Evolutionary conservation across 2,113 vertebrate species (phyloP).

Genomic region (Bubo bubo): DNA sequence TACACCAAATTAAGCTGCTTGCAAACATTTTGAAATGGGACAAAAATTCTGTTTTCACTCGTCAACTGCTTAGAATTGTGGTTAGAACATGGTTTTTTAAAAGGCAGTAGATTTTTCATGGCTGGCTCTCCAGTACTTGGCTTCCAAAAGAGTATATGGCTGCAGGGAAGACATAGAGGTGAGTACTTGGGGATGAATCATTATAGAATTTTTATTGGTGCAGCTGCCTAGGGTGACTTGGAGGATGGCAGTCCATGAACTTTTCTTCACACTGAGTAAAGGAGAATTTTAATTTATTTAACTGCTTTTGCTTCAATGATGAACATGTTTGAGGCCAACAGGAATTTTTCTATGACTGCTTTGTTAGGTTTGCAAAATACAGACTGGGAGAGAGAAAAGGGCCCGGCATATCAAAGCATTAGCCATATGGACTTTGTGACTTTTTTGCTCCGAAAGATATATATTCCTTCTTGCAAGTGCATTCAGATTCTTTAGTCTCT

Average conservation of each 20-base stretch:
- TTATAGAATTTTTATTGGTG: not conserved
- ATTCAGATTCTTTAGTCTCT: not conserved
- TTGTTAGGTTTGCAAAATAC: not conserved
- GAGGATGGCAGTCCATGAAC: not conserved
- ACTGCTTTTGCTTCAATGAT: not conserved
- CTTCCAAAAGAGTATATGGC: not conserved
- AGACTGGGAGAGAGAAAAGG: not conserved
- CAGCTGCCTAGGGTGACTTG: not conserved
- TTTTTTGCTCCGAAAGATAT: not conserved
- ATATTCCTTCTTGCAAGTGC: rapidly evolving
- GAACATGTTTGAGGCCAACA: not conserved
- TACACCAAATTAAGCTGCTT: not conserved
- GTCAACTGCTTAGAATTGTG: not conserved
- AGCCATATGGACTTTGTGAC: not conserved
- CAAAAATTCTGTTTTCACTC: not conserved
- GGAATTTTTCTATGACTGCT: not conserved
- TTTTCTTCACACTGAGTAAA: not conserved
- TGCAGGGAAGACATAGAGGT: not conserved
- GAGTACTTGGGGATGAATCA: not conserved
- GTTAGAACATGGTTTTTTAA: not conserved
- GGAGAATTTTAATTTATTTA: not conserved
- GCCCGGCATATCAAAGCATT: too few relatives aligned
- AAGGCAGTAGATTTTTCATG: not conserved
- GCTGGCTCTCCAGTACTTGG: not conserved
- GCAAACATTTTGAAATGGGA: not conserved